A percentile compares a stretch with the other conserved stretches of the same genome.
phyloP scores from a whole-genome alignment of 2,797 vertebrate species.

The Hafferia zeledoni region DNA sequence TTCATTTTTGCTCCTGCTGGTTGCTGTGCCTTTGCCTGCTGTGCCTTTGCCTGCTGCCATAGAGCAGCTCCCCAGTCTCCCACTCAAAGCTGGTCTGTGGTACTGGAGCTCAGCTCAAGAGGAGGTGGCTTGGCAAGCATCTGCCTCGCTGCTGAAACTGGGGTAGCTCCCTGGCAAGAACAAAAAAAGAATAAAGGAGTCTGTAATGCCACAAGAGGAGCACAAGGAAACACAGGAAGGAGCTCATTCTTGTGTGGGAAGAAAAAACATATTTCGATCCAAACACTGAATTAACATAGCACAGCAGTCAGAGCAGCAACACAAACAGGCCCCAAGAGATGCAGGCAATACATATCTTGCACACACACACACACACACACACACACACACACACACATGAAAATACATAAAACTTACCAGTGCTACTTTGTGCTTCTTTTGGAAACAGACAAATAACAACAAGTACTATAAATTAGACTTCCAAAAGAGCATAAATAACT shows the following conservation, averaged over 20 bases:
- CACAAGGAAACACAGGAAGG: conserved; percentile 27
- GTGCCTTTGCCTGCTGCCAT: background rate
- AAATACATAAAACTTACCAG: conserved; percentile 3
- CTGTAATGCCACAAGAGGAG: background rate
- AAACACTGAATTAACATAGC: conserved; percentile 2
- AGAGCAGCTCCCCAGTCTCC: background rate
- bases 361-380: background rate
- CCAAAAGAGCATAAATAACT: conserved; percentile 42
- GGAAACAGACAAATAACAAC: conserved; percentile 16
- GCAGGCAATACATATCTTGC: background rate
- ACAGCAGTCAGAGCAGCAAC: background rate
- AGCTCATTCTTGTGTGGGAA: background rate
- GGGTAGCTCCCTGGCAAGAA: conserved; percentile 28
- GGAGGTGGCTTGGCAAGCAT: background rate
- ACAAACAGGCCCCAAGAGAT: background rate
- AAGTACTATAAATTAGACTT: conserved; percentile 6
- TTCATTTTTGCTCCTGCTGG: background rate
- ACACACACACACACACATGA: background rate
- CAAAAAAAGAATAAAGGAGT: conserved; percentile 47
- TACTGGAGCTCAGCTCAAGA: background rate
- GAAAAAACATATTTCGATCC: background rate
- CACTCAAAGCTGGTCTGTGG: background rate
- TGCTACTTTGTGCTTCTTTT: background rate
- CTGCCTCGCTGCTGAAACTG: conserved; percentile 21
- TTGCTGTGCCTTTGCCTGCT: background rate